Base-by-base conservation (phyloP, 2,797 vertebrate species). In the Pyrrhura leucotis region DNA sequence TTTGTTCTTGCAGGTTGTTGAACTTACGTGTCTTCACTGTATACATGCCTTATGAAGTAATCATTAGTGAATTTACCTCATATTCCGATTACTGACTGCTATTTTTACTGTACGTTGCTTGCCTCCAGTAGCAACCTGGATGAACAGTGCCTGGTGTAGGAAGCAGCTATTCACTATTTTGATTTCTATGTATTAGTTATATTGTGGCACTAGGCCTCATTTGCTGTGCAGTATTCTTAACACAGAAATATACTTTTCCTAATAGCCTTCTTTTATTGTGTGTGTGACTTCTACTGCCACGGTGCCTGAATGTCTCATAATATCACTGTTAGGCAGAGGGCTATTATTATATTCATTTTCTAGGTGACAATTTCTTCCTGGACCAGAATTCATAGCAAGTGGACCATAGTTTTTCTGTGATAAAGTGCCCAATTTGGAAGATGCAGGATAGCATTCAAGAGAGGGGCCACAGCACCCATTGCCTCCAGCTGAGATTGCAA, bases 21-120 rank as follows among this genome's bases (percentile, higher is more conserved):
- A 75, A 51, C 20, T 73, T 66, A 31, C 26, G 72, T 85, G 47
- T 54, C 77, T 73, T 58, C 67, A 17, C 16, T 78, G 22, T 73
- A 26, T 33, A 66, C 11, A 21, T 31, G 22, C 35, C 35, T 79
- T 66, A 47, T 44, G 28, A 88, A 88, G 47, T 83, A 88, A 81
- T 94, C 54, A 50, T 85, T 84, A 84, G 93, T 69, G 31, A 90
- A 75, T 42, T 48, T 81, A 12, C 35, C 37, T 78, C 35, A 42
- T 54, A 54, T 14, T 67, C 63, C 74, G 47, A 50, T 69, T 71
- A 63, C 67, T 44, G 25, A 51, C 56, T 88, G 51, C 69, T 82
- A 29, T 85, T 94, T 95, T 95, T 90, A 61, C 35, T 26, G 25
- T 26, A 33, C 28, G 31, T 50, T 85, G 15, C 66, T 79, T 89